Evolutionary conservation across 2,113 vertebrate species (phyloP).

Genomic region (Numida meleagris): DNA sequence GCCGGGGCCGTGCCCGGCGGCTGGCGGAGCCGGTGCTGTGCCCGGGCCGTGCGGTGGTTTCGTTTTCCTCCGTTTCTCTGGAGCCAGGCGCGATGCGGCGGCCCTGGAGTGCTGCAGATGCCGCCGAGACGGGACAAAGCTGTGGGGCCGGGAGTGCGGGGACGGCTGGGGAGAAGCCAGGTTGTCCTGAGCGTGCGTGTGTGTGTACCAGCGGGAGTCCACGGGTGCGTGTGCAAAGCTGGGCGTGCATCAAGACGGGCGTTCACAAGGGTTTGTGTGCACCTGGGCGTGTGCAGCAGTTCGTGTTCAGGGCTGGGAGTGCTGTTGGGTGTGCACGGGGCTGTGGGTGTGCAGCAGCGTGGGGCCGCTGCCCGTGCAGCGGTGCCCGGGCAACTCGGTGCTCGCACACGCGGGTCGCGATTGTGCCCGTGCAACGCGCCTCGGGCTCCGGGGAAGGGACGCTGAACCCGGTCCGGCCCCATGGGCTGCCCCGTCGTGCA

Average conservation of each 20-base stretch:
- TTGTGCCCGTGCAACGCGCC: background rate
- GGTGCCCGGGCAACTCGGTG: background rate
- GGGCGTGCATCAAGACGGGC: background rate
- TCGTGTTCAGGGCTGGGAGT: background rate
- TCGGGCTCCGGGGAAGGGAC: background rate
- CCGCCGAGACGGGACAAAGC: background rate
- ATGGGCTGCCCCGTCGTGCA: background rate
- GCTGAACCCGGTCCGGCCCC: no score
- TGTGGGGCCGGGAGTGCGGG: rapidly evolving
- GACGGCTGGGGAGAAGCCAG: background rate
- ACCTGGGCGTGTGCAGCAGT: no score
- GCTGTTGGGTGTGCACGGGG: background rate
- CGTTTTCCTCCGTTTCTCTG: background rate
- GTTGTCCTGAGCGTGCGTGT: background rate
- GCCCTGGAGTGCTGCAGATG: background rate
- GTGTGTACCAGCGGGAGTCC: no score
- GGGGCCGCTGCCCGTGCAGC: background rate
- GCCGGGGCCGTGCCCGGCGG: background rate
- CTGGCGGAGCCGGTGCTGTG: background rate
- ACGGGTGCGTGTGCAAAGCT: background rate
- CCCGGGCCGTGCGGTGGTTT: background rate
- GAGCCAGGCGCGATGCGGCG: background rate
- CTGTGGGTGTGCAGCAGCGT: rapidly evolving
- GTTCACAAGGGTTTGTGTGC: background rate
- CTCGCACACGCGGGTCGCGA: background rate